These are phyloP conservation scores for Catagonus wagneri DNA, from an alignment of 2,113 vertebrate species.

Conservation along the genomic window DNA sequence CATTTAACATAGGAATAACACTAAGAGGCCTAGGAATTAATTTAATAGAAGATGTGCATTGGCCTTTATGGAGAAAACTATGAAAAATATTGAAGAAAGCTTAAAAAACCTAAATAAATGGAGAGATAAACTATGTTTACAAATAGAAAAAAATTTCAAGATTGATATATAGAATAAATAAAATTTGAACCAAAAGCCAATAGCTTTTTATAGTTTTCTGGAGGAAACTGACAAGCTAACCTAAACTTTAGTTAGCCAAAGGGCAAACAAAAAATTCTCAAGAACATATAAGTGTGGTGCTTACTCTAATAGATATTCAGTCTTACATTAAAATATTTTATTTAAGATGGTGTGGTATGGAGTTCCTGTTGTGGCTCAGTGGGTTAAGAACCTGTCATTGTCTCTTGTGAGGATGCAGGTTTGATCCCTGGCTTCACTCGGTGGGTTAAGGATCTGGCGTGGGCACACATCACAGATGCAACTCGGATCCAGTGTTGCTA, in stretches of 20 bases:
- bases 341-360: not conserved
- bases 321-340: not conserved
- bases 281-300: not conserved
- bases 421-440: too few relatives aligned
- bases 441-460: too few relatives aligned
- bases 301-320: not conserved
- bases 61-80: conserved; percentile 3
- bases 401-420: too few relatives aligned
- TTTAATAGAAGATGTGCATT: not conserved
- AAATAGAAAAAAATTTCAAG: conserved; percentile 31
- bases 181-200: not conserved
- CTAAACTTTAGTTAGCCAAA: not conserved
- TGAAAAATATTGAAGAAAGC: not conserved
- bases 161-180: not conserved
- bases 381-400: too few relatives aligned
- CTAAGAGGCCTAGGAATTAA: not conserved
- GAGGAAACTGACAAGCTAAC: not conserved
- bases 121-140: not conserved
- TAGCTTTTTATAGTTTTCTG: not conserved
- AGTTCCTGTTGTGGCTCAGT: too few relatives aligned
- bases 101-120: not conserved
- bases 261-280: not conserved
- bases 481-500: too few relatives aligned
- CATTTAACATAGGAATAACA: conserved; percentile 11
- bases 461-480: too few relatives aligned